Percentiles rank a stretch among this genome's conserved stretches.
phyloP scores from a whole-genome alignment of 2,888 invertebrate species.

The Nymphalis polychloros region DNA sequence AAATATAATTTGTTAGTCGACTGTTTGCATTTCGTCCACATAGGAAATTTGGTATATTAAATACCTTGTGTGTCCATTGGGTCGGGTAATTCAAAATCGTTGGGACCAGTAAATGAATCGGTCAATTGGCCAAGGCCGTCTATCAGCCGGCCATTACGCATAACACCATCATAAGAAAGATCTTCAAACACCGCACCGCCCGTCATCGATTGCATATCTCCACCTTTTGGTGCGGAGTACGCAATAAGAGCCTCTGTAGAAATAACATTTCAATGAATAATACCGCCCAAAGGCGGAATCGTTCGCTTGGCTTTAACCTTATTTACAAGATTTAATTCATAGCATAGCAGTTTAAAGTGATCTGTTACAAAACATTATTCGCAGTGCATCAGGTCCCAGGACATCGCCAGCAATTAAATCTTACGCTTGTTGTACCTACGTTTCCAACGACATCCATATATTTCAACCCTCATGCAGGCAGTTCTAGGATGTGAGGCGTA shows the following conservation, averaged over 20 bases:
- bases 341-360: conserved; percentile 7
- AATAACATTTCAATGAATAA: conserved; percentile 52
- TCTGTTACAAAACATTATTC: conserved; percentile 43
- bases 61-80: conserved; percentile 82
- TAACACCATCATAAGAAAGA: conserved; percentile 88
- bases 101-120: conserved; percentile 87
- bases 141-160: conserved; percentile 77
- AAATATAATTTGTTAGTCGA: conserved; percentile 1
- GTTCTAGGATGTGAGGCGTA: conserved; percentile 92
- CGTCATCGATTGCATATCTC: conserved; percentile 83
- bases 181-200: conserved; percentile 88
- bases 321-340: conserved; percentile 20
- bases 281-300: conserved; percentile 48
- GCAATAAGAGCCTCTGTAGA: conserved; percentile 84
- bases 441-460: conserved; percentile 90
- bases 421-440: conserved; percentile 66
- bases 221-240: conserved; percentile 86
- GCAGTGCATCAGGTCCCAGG: conserved; percentile 57
- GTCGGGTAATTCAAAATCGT: conserved; percentile 83
- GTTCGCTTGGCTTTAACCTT: conserved; percentile 32
- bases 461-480: conserved; percentile 95
- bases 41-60: conserved; percentile 26
- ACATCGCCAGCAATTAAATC: conserved; percentile 57
- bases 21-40: neutral
- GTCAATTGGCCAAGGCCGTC: conserved; percentile 92